Evolutionary conservation across 2,797 vertebrate species (phyloP), one percentile per base, ranked within the genome.

Genomic region (Pelodytes ibericus): DNA sequence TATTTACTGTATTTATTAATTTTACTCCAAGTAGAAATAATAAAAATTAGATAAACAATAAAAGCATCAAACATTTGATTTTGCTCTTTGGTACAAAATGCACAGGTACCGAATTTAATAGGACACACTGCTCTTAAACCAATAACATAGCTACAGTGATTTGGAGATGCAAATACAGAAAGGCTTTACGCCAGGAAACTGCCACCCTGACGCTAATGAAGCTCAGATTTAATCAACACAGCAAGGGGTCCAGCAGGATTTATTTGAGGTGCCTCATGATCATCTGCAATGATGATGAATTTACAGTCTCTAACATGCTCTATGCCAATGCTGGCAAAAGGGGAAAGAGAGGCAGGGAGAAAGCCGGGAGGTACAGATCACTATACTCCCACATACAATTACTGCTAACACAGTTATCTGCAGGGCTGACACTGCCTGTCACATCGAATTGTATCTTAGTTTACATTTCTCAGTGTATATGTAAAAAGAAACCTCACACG

Each of bases 281-380:
- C 57, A 62, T 30, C 62, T 61, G 16, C 59, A 61, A 69, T 36
- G 31, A 69, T 75, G 58, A 67, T 24, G 36, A 58, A 29, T 44
- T 9, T 20, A 25, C 58, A 8, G 24, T 62, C 57, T 22, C n/a
- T 20, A 49, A 7, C 9, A 3, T 1, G 27, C 3, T 31, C 26
- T 51, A 53, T 56, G 60, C 58, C 16, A 30, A 25, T 36, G 58
- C 22, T n/a, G 20, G 27, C 27, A 49, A 75, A 68, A 31, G n/a
- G n/a, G n/a, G n/a, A n/a, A n/a, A n/a, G n/a, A n/a, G n/a, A n/a
- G 53, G 49, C 16, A 51, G 58, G 22, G 41, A 67, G 56, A 57
- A 39, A 69, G 16, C 3, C 22, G 25, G 4, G 29, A 60, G 26
- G n/a, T 8, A n/a, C 15, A 24, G 36, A 39, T 53, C 29, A 33